These are phyloP conservation scores for Abramis brama DNA, from an alignment of 2,113 vertebrate species.

Conservation along the genomic window DNA sequence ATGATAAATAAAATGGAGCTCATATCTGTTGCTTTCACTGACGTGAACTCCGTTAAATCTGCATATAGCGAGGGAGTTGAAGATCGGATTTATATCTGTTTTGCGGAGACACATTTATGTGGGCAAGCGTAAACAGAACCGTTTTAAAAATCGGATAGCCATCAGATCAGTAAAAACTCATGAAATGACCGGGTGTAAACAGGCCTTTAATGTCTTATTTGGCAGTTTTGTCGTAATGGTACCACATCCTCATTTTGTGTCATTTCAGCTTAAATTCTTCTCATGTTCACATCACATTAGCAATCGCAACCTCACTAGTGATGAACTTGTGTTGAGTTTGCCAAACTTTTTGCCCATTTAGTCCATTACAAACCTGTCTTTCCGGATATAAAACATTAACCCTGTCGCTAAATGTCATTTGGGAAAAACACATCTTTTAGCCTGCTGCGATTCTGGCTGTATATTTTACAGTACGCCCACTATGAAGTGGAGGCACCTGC, in stretches of 20 bases:
- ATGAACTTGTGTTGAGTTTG: not conserved
- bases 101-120: too few species aligned
- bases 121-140: too few species aligned
- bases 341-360: not conserved
- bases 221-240: not conserved
- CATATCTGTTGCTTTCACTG: too few species aligned
- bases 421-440: not conserved
- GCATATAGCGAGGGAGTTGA: too few species aligned
- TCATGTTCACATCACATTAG: not conserved
- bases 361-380: not conserved
- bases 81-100: too few species aligned
- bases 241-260: not conserved
- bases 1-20: too few species aligned
- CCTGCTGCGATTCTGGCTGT: slow-evolving; percentile 12
- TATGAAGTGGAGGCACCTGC: not conserved
- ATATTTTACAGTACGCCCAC: slow-evolving; percentile 9
- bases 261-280: not conserved
- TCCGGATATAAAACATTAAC: not conserved
- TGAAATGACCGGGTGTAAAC: too few species aligned
- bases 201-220: not conserved
- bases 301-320: not conserved
- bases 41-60: too few species aligned
- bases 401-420: slow-evolving; percentile 6
- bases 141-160: too few species aligned
- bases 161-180: too few species aligned